These are phyloP conservation scores for Meandrusa payeni DNA, from an alignment of 2,888 invertebrate species.

Conservation along the genomic window DNA sequence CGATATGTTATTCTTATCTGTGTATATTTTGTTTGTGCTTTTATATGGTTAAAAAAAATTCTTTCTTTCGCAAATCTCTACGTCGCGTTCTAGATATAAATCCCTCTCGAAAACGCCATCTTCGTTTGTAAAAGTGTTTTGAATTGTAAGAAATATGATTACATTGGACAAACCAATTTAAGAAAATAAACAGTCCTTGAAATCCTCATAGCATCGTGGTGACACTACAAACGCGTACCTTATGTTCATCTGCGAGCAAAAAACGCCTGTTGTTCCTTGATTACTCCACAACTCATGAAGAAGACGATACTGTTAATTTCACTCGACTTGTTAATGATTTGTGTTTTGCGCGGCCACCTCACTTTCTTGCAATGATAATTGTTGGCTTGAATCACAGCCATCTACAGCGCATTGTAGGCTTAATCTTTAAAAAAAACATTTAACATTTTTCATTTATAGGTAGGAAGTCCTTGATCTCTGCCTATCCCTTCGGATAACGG, in stretches of 20 bases:
- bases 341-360: conserved; percentile 23
- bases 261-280: conserved; percentile 58
- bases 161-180: too few relatives aligned
- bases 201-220: conserved; percentile 28
- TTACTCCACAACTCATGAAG: conserved; percentile 54
- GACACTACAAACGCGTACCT: conserved; percentile 44
- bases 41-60: too few relatives aligned
- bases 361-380: conserved; percentile 18
- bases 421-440: background rate
- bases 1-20: too few relatives aligned
- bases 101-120: too few relatives aligned
- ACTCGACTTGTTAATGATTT: conserved; percentile 49
- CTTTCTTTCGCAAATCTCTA: too few relatives aligned
- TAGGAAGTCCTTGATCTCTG: too few relatives aligned
- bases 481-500: too few relatives aligned
- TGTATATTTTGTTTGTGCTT: too few relatives aligned
- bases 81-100: too few relatives aligned
- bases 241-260: conserved; percentile 56
- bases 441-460: conserved; percentile 2
- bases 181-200: background rate
- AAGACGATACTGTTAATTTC: conserved; percentile 55
- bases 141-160: too few relatives aligned
- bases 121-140: too few relatives aligned
- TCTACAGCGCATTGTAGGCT: background rate
- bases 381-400: conserved; percentile 12